phyloP scores from a whole-genome alignment of 2,797 vertebrate genomes.

The Chaenodraco wilsoni region DNA sequence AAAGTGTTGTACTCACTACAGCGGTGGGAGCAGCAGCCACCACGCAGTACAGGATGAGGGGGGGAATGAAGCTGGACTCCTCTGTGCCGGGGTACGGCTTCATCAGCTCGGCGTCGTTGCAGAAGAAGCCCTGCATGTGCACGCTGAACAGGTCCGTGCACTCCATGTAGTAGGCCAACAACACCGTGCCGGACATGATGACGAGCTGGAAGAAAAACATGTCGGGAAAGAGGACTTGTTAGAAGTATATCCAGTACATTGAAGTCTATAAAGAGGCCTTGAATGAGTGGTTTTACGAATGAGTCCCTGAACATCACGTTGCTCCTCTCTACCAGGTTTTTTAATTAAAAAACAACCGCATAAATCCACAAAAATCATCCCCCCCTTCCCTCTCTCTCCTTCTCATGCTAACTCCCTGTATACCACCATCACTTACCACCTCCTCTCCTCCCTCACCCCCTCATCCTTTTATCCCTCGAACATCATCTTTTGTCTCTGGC shows the following conservation, averaged over 20 bases:
- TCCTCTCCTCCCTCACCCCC: conserved; percentile 64
- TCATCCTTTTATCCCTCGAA: conserved; percentile 69
- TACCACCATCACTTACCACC: conserved; percentile 64
- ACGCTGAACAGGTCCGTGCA: conserved; percentile 96
- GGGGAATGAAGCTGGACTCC: conserved; percentile 94
- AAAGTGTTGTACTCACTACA: conserved; percentile 87
- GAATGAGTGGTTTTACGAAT: conserved; percentile 6
- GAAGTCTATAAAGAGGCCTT: conserved; percentile 17
- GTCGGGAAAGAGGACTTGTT: conserved; percentile 25
- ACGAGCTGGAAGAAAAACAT: conserved; percentile 96
- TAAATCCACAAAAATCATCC: conserved; percentile 50
- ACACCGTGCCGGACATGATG: conserved; percentile 97
- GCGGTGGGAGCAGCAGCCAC: conserved; percentile 93
- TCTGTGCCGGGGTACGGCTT: conserved; percentile 96
- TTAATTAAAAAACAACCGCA: conserved; percentile 32
- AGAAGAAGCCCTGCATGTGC: conserved; percentile 98
- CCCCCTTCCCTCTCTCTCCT: conserved; percentile 38
- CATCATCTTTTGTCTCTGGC: conserved; percentile 75
- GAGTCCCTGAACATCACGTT: conserved; percentile 15
- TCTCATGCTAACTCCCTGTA: conserved; percentile 41
- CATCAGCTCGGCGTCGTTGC: conserved; percentile 96
- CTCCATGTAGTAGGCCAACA: conserved; percentile 98
- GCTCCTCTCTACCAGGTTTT: conserved; percentile 38
- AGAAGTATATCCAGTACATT: conserved; percentile 36
- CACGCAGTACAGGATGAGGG: conserved; percentile 95